Conservation (phyloP, 1,140 invertebrate genomes). For the Panulirus ornatus region DNA sequence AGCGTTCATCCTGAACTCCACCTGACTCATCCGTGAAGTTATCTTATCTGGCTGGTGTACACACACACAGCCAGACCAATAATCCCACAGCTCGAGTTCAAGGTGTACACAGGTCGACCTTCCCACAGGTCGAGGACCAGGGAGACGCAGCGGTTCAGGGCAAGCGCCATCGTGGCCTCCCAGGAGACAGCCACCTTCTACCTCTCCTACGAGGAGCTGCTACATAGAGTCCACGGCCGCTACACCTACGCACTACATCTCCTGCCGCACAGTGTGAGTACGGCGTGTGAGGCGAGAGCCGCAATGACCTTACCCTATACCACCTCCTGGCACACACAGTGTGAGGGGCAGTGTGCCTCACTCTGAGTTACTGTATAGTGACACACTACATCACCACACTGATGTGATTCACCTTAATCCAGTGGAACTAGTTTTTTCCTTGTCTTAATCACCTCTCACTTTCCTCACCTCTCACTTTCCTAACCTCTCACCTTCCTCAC, state of each 20-base stretch:
- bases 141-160: constrained; percentile 35
- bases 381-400: too few relatives aligned
- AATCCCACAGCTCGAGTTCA: too few relatives aligned
- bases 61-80: too few relatives aligned
- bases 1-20: too few relatives aligned
- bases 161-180: neutral
- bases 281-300: too few relatives aligned
- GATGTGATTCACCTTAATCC: too few relatives aligned
- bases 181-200: constrained; percentile 54
- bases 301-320: neutral
- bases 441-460: neutral
- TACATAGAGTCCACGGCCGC: constrained; percentile 43
- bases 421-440: too few relatives aligned
- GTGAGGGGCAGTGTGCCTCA: too few relatives aligned
- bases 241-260: constrained; percentile 67
- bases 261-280: constrained; percentile 31
- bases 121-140: constrained; percentile 4
- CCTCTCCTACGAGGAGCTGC: constrained; percentile 71
- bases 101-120: too few relatives aligned
- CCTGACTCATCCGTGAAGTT: neutral
- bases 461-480: neutral
- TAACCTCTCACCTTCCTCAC: neutral
- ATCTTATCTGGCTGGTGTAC: too few relatives aligned
- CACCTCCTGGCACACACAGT: neutral
- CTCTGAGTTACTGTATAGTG: too few relatives aligned